Conservation (phyloP, 2,113 vertebrate genomes). For the Carassius gibelio region DNA sequence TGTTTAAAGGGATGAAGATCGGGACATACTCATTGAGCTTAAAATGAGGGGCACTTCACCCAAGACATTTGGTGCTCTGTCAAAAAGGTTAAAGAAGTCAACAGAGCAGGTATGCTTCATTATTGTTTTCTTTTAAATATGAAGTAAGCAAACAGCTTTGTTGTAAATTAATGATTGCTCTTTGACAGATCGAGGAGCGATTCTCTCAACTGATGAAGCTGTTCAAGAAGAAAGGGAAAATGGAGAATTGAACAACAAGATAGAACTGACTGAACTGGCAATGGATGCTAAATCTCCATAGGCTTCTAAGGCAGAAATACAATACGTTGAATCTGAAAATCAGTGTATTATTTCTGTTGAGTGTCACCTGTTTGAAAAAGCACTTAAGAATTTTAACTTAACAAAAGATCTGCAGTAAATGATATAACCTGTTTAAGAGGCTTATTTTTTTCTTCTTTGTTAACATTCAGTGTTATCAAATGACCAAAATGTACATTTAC, state of each 20-base stretch:
- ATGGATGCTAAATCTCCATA: background rate
- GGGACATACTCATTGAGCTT: conserved; percentile 86
- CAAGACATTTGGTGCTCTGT: conserved; percentile 85
- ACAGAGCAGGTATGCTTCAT: conserved; percentile 79
- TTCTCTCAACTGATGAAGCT: conserved; percentile 94
- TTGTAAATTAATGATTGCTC: background rate
- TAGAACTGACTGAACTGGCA: background rate
- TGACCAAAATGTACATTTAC: background rate
- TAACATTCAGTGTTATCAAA: background rate
- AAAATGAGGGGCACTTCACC: conserved; percentile 86
- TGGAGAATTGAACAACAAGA: conserved; percentile 70
- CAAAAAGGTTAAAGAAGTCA: conserved; percentile 84
- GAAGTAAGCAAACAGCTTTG: background rate
- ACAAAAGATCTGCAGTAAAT: conserved; percentile 18
- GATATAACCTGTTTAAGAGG: background rate
- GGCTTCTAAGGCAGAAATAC: background rate
- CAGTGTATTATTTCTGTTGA: background rate
- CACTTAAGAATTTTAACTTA: background rate
- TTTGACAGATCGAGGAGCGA: conserved; percentile 85
- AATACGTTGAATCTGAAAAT: background rate
- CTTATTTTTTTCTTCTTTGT: background rate
- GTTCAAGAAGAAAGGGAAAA: conserved; percentile 89
- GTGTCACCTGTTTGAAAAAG: background rate
- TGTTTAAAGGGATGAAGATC: conserved; percentile 86
- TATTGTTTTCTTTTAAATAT: background rate